Base-by-base conservation (phyloP, 37 sponge, comb jelly and placozoan species). In the Aplysina aerophoba region DNA sequence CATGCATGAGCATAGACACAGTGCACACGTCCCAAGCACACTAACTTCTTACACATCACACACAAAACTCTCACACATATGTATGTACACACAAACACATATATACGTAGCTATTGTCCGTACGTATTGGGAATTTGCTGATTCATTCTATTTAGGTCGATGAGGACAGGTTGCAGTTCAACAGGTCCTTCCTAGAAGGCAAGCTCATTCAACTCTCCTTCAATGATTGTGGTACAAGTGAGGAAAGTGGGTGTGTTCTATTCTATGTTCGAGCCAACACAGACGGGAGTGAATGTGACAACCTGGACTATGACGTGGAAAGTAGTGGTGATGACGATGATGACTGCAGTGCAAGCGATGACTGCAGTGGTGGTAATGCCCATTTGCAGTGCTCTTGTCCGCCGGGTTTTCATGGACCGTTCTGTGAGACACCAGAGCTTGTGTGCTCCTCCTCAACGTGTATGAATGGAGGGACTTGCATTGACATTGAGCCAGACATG, bases 351-450 rank as follows among this genome's bases (percentile, higher is more conserved):
- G 37, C 50, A 44, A 13, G 64, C 4, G 11, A 11, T 11, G 12
- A 13, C 4, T 28, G 64, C 28, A 27, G 64, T 62, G 64, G 28
- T 28, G 12, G 28, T 28, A 13, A 11, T 4, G 64, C 28, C 24
- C 28, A n/a, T 11, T 1, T 40, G 4, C 25, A 40, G 54, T 75
- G 78, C 25, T 39, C 78, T 41, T 75, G 78, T 75, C 54, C 78
- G 2, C 38, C 37, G 2, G 53, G 53, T n/a, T 75, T 53, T 24
- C 37, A 15, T 6, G 78, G 78, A 22, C 38, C 39, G 53, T 75
- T 75, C 39, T 75, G 78, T 75, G 54, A 75, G 53, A 75, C 53
- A 41, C 78, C 78, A 75, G 78, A 36, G 53, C 11, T 36, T 22
- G 78, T 75, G 78, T 75, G 78, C 41, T 19, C 54, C 8, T 53